A percentile compares a stretch with the other conserved stretches of the same genome.
phyloP scores from a whole-genome alignment of 2,888 invertebrate species.

The Trachelus iudaicus region DNA sequence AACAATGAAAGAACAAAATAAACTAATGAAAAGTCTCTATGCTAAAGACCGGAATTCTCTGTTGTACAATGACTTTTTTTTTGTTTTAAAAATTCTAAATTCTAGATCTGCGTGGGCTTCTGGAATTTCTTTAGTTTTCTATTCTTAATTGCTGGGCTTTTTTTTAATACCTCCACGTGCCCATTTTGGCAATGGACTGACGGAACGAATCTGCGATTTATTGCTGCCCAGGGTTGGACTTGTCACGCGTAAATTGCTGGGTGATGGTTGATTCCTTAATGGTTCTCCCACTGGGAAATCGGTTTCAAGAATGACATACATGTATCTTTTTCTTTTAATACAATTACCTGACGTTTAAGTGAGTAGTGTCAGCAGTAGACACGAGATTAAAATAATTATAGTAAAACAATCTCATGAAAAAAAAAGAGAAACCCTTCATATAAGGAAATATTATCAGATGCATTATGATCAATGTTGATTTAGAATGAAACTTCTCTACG shows the following conservation, averaged over 20 bases:
- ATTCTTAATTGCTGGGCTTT: neutral
- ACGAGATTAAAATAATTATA: neutral
- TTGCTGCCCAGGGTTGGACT: constrained; percentile 58
- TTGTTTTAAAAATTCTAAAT: neutral
- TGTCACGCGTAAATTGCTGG: constrained; percentile 64
- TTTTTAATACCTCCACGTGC: constrained; percentile 68
- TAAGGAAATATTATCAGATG: neutral
- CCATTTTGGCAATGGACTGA: constrained; percentile 72
- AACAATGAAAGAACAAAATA: neutral
- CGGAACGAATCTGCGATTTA: constrained; percentile 63
- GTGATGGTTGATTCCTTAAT: constrained; percentile 68
- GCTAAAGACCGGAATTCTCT: neutral
- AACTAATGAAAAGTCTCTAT: neutral
- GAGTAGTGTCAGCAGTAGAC: neutral
- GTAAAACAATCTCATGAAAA: neutral
- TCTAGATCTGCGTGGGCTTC: neutral
- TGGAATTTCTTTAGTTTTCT: neutral
- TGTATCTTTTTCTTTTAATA: neutral
- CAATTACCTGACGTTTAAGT: neutral
- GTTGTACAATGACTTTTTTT: neutral
- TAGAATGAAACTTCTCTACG: neutral
- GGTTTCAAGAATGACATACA: neutral
- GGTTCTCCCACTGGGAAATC: constrained; percentile 67
- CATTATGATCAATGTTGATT: neutral
- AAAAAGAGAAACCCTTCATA: constrained; percentile 13